Conservation (phyloP, 1,140 invertebrate species). For the Cataglyphis hispanica region DNA sequence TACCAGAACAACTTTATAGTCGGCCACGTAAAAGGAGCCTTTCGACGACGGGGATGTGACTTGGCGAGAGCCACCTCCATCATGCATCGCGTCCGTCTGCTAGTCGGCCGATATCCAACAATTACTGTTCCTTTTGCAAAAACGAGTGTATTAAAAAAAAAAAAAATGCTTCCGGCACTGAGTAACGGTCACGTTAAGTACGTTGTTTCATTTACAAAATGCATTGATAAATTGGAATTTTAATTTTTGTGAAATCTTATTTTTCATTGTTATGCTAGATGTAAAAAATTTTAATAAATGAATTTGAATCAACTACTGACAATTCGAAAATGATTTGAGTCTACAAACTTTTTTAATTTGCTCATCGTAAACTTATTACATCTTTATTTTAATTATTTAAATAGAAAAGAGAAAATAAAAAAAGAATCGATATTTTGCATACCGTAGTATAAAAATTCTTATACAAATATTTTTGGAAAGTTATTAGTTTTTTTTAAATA, state of each 20-base stretch:
- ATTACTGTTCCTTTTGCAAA: slow-evolving; percentile 4
- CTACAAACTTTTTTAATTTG: background rate
- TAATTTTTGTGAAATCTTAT: background rate
- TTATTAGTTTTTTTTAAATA: background rate
- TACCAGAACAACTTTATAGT: slow-evolving; percentile 85
- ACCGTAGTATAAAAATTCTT: background rate
- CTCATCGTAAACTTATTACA: no score
- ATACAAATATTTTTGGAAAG: background rate
- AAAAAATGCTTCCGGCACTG: background rate
- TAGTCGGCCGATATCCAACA: slow-evolving; percentile 1
- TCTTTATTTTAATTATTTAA: no score
- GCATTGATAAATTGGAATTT: background rate
- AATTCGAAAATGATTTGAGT: background rate
- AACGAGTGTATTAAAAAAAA: background rate
- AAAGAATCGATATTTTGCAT: background rate
- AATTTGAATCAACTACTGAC: background rate
- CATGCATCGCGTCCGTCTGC: slow-evolving; percentile 20
- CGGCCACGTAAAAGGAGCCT: slow-evolving; percentile 73
- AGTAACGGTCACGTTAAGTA: background rate
- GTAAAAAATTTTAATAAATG: background rate
- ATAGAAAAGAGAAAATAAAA: background rate
- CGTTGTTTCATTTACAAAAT: background rate
- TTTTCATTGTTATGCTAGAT: background rate
- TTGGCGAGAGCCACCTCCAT: slow-evolving; percentile 71
- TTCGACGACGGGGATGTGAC: slow-evolving; percentile 80